Evolutionary conservation across 1,140 invertebrate species (phyloP).

Genomic region (Agrypnia vestita): DNA sequence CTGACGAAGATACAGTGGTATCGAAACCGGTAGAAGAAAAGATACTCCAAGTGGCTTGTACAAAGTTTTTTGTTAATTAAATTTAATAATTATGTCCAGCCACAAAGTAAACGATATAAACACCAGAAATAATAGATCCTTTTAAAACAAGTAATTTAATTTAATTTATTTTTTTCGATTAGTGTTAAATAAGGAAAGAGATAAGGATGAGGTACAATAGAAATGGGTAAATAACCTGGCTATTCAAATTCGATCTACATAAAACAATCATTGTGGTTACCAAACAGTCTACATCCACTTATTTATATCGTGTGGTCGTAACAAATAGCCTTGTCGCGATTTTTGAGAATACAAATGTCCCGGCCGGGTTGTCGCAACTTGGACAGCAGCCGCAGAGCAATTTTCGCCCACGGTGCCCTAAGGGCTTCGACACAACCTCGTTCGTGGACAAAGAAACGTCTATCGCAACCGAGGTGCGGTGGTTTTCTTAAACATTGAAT

Average conservation of each 20-base stretch:
- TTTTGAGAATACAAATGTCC: conserved; percentile 6
- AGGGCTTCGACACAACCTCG: conserved; percentile 23
- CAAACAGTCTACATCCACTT: no score
- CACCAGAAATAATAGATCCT: no score
- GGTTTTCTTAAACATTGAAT: conserved; percentile 17
- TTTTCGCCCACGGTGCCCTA: conserved; percentile 37
- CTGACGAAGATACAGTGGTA: no score
- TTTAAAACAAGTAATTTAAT: no score
- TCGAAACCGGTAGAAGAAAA: no score
- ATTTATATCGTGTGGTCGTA: neutral
- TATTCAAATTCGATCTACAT: no score
- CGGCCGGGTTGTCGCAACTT: conserved; percentile 20
- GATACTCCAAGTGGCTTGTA: no score
- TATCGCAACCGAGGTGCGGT: conserved; percentile 3
- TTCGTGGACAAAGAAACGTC: conserved; percentile 37
- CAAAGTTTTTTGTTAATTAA: no score
- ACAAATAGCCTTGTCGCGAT: neutral
- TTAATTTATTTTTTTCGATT: neutral
- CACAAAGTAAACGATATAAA: no score
- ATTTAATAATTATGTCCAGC: no score
- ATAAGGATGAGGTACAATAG: neutral
- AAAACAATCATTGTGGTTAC: no score
- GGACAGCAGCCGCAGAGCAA: conserved; percentile 11
- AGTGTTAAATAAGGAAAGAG: neutral
- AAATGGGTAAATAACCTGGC: no score